Evolutionary conservation across 2,888 invertebrate species (phyloP).

Genomic region (Chymomyza procnemis): DNA sequence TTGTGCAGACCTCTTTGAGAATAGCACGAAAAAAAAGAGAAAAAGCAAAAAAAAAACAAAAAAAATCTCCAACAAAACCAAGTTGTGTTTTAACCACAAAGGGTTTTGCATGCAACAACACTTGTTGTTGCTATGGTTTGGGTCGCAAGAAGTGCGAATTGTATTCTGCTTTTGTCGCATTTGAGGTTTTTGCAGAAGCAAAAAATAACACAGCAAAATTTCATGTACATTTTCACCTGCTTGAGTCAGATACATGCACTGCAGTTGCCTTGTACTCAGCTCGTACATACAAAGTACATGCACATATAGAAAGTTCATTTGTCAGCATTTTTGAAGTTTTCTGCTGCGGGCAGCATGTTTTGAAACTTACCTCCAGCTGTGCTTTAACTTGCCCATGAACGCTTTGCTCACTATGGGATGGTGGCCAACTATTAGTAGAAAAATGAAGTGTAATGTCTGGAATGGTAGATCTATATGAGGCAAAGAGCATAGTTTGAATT

Average conservation of each 20-base stretch:
- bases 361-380: constrained; percentile 49
- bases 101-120: constrained; percentile 16
- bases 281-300: too few species aligned
- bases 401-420: background rate
- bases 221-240: constrained; percentile 35
- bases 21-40: background rate
- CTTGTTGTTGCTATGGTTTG: constrained; percentile 41
- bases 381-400: background rate
- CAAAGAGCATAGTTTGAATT: too few species aligned
- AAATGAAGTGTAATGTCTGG: constrained; percentile 66
- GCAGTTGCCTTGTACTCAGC: background rate
- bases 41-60: constrained; percentile 15
- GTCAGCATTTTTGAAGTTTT: background rate
- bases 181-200: constrained; percentile 58
- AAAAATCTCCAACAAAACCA: constrained; percentile 6
- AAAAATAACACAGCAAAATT: constrained; percentile 16
- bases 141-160: constrained; percentile 58
- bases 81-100: constrained; percentile 53
- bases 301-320: background rate
- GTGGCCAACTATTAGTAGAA: constrained; percentile 65
- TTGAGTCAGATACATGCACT: constrained; percentile 9
- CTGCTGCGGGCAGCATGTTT: constrained; percentile 56
- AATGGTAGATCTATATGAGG: too few species aligned
- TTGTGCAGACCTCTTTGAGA: constrained; percentile 40
- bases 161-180: constrained; percentile 74